Evolutionary conservation across 2,888 invertebrate species (phyloP).

Genomic region (Diogma glabrata): DNA sequence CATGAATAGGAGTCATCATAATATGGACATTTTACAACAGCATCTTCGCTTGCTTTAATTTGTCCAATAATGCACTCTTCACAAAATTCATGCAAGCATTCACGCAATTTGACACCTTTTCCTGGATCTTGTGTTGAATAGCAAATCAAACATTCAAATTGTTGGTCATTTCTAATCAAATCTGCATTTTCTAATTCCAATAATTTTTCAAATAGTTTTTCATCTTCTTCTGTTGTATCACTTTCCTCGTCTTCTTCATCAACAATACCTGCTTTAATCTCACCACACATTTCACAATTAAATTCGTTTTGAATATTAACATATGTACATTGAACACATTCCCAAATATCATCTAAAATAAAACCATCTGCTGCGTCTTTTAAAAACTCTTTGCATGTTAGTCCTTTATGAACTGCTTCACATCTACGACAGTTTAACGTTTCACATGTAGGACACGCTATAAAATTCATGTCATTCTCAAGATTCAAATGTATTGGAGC

Average conservation of each 20-base stretch:
- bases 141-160: slow-evolving; percentile 8
- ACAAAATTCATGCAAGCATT: slow-evolving; percentile 11
- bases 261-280: no score
- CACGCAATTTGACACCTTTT: slow-evolving; percentile 9
- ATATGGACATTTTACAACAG: slow-evolving; percentile 7
- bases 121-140: neutral
- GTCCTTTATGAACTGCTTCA: neutral
- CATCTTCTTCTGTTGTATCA: neutral
- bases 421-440: neutral
- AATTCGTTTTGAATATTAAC: slow-evolving; percentile 24
- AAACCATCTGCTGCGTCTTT: neutral
- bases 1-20: neutral
- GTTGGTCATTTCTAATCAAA: neutral
- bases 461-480: neutral
- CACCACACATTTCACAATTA: slow-evolving; percentile 4
- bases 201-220: slow-evolving; percentile 5
- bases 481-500: neutral
- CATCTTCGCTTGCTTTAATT: neutral
- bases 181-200: neutral
- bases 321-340: neutral
- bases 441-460: slow-evolving; percentile 1
- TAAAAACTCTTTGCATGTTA: neutral
- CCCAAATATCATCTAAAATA: slow-evolving; percentile 1
- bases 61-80: neutral
- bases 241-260: neutral